A percentile compares a stretch with the other conserved stretches of the same genome.
Evolutionary conservation across 2,797 vertebrate genomes (phyloP).

Genomic region (Pseudotriccus pelzelni): DNA sequence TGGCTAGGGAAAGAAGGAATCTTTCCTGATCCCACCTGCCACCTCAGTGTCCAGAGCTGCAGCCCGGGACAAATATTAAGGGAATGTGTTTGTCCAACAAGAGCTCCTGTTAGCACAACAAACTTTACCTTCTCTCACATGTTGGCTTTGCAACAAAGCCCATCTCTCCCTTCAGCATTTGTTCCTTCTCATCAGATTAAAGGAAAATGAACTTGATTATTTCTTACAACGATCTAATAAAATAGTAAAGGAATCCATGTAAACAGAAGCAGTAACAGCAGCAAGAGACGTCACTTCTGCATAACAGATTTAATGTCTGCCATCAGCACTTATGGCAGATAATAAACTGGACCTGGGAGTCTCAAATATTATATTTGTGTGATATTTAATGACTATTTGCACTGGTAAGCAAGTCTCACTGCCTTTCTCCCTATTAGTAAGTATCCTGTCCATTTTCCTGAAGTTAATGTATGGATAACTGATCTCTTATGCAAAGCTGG

Average conservation of each 20-base stretch:
- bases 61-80: not conserved
- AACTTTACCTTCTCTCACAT: not conserved
- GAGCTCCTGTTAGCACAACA: not conserved
- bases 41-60: not conserved
- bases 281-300: not conserved
- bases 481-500: constrained; percentile 30
- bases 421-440: not conserved
- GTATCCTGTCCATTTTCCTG: not conserved
- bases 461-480: not conserved
- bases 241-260: not conserved
- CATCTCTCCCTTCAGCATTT: not conserved
- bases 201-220: not conserved
- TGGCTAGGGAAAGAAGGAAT: not conserved
- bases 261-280: not conserved
- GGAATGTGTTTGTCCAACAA: not conserved
- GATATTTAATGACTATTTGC: not conserved
- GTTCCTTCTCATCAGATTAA: not conserved
- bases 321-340: not conserved
- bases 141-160: not conserved
- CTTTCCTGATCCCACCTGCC: not conserved
- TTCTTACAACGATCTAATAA: not conserved
- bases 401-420: not conserved
- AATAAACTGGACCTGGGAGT: not conserved
- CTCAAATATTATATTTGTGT: not conserved
- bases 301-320: not conserved